Conservation (phyloP, 2,888 invertebrate genomes). For the Agrotis segetum region DNA sequence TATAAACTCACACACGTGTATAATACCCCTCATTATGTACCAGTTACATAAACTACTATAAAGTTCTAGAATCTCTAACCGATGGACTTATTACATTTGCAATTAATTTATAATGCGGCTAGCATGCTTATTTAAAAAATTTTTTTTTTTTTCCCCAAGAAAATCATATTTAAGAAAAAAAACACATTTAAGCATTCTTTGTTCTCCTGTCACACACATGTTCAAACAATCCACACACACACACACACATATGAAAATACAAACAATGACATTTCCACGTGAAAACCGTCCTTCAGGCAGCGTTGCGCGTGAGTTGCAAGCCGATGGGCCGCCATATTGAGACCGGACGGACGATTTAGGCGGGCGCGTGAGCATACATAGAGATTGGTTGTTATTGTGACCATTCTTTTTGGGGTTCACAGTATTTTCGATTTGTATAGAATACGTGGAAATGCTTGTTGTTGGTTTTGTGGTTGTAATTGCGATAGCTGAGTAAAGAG, state of each 20-base stretch:
- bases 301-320: conserved; percentile 60
- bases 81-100: too few relatives aligned
- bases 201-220: conserved; percentile 26
- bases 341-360: conserved; percentile 87
- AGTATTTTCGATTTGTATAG: neutral
- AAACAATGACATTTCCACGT: conserved; percentile 70
- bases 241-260: conserved; percentile 22
- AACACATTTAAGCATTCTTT: conserved; percentile 20
- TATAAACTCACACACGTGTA: too few relatives aligned
- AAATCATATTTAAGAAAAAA: too few relatives aligned
- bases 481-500: too few relatives aligned
- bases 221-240: neutral
- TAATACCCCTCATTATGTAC: too few relatives aligned
- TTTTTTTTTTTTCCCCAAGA: too few relatives aligned
- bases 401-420: conserved; percentile 50
- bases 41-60: too few relatives aligned
- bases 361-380: conserved; percentile 78
- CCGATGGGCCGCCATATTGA: conserved; percentile 74
- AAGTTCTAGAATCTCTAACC: too few relatives aligned
- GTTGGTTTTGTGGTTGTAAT: too few relatives aligned
- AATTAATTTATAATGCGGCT: too few relatives aligned
- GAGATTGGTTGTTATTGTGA: conserved; percentile 65
- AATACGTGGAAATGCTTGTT: neutral
- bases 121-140: too few relatives aligned
- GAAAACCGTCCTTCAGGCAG: conserved; percentile 77